Evolutionary conservation across 53 echinoderm and acorn worm genomes (phyloP), one percentile per base, ranked within the genome.

Genomic region (Hippasteria phrygiana): DNA sequence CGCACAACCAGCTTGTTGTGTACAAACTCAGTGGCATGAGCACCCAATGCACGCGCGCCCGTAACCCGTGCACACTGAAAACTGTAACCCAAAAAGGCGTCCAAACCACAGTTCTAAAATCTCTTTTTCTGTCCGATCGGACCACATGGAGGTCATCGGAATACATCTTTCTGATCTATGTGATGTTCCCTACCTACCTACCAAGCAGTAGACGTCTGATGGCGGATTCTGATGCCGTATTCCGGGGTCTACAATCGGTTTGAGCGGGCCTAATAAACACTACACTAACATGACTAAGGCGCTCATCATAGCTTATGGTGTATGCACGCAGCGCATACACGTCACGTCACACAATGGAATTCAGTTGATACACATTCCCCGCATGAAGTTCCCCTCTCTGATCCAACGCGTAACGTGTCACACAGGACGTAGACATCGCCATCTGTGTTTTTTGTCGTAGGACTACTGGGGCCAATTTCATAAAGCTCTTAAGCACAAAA

Each of bases 151-250:
- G n/a, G 18, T 5, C 75, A 75, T 50, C 75, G 22, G 5, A 32
- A 32, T 47, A 75, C 75, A 75, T 75, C 75, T 75, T 75, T 48
- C 17, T 75, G 13, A 46, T 75, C 48, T 50, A 28, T 48, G 75
- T 46, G 50, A 46, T 75, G 5, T 48, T 48, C 47, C 29, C 50
- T 75, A 75, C 75, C 75, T 75, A 75, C 50, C 75, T 46, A 43
- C 10, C 31, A 29, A 31, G 48, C 2, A 11, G 42, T 20, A 26
- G 43, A 10, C 73, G 43, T 43, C 43, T 1, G 20, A 22, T n/a
- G 41, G 4, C 4, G 73, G 35, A 43, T 29, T 42, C 42, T 43
- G 9, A 32, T 20, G 43, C 22, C 42, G 12, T 73, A 42, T 73
- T 73, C 43, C 17, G 73, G 26, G 42, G 42, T 43, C 34, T 2